Percentiles rank a stretch among this genome's conserved stretches.
Evolutionary conservation across 2,888 invertebrate genomes (phyloP).

Genomic region (Melinaea menophilus): DNA sequence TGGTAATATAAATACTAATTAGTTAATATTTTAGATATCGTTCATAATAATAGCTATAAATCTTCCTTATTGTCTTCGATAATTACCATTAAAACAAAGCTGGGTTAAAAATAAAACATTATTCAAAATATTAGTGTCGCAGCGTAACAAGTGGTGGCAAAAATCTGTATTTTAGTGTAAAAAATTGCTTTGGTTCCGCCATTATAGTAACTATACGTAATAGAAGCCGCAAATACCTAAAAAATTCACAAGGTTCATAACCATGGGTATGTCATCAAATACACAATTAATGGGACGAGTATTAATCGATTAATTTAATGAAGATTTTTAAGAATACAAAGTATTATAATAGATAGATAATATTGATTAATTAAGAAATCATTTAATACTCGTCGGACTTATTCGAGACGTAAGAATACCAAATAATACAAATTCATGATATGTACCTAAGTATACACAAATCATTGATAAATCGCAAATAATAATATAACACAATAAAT

Average conservation of each 20-base stretch:
- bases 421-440: conserved; percentile 70
- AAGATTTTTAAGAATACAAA: background rate
- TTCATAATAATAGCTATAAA: conserved; percentile 72
- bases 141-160: conserved; percentile 70
- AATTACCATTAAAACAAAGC: conserved; percentile 68
- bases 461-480: conserved; percentile 68
- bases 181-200: conserved; percentile 69
- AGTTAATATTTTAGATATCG: conserved; percentile 70
- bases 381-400: conserved; percentile 24
- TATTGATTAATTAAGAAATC: conserved; percentile 8
- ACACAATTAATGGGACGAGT: conserved; percentile 35
- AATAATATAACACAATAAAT: conserved; percentile 69
- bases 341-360: background rate
- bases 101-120: conserved; percentile 42
- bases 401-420: conserved; percentile 32
- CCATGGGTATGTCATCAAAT: conserved; percentile 50
- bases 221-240: conserved; percentile 46
- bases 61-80: conserved; percentile 77
- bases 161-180: conserved; percentile 46
- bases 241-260: conserved; percentile 60
- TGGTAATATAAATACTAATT: conserved; percentile 58
- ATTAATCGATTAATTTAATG: conserved; percentile 24
- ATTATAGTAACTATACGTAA: conserved; percentile 44
- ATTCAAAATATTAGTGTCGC: conserved; percentile 48
- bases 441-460: conserved; percentile 76